Conservation (phyloP, 23 tunicate species). For the Clavelina lepadiformis region DNA sequence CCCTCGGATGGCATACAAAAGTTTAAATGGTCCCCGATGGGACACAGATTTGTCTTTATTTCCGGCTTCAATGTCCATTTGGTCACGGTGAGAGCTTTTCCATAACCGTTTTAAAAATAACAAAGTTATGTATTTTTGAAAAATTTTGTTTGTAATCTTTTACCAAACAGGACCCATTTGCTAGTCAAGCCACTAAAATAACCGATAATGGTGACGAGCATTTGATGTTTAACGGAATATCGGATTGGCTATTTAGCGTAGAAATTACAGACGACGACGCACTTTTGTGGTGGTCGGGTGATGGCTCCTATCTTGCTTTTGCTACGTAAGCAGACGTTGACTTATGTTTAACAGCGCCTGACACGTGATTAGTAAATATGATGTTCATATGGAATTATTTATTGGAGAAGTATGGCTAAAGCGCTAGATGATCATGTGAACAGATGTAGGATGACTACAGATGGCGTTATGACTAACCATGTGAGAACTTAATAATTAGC, state of each 20-base stretch:
- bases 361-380: too few species aligned
- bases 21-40: constrained; percentile 65
- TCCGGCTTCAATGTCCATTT: constrained; percentile 50
- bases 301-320: constrained; percentile 50
- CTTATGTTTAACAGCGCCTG: too few species aligned
- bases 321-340: constrained; percentile 81
- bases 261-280: constrained; percentile 88
- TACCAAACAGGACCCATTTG: not conserved
- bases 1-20: constrained; percentile 51
- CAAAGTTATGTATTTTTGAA: too few species aligned
- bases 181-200: constrained; percentile 5
- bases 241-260: constrained; percentile 60
- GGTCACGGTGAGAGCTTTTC: constrained; percentile 26
- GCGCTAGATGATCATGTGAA: too few species aligned
- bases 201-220: constrained; percentile 61
- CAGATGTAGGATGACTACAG: too few species aligned
- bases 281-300: constrained; percentile 88
- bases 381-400: too few species aligned
- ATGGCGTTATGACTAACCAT: too few species aligned
- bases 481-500: not conserved
- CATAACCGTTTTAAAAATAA: too few species aligned
- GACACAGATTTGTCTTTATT: constrained; percentile 60
- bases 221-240: constrained; percentile 68
- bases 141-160: too few species aligned
- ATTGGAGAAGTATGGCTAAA: too few species aligned